Conservation (phyloP, 64 coral and sea anemone genomes). For the Montipora cactus region DNA sequence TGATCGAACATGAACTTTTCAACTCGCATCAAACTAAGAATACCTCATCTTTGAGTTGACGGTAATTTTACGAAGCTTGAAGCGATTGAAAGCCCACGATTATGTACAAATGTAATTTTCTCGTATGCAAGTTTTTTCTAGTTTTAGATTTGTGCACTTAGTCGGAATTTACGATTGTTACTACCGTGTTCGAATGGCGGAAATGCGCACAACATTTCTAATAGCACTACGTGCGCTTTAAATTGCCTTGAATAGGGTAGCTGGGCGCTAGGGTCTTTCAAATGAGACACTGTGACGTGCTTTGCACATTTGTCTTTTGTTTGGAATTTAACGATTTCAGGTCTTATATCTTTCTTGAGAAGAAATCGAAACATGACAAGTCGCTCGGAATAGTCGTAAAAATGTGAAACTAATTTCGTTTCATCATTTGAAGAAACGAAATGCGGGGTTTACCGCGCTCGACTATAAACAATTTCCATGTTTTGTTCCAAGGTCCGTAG, state of each 20-base stretch:
- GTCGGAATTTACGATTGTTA: background rate
- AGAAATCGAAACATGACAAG: background rate
- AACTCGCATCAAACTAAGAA: conserved; percentile 1
- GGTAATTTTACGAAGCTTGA: background rate
- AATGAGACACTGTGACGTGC: conserved; percentile 12
- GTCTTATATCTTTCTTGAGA: background rate
- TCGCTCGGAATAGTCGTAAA: background rate
- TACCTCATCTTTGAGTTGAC: background rate
- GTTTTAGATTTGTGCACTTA: background rate
- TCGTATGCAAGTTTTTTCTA: background rate
- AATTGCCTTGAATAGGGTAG: conserved; percentile 1
- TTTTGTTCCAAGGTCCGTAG: background rate
- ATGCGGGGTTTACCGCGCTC: background rate
- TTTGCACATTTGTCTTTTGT: conserved; percentile 23
- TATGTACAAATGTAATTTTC: background rate
- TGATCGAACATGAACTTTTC: conserved; percentile 12
- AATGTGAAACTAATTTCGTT: background rate
- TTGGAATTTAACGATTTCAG: background rate
- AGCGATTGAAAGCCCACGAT: background rate
- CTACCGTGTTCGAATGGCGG: background rate
- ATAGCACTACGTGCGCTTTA: background rate
- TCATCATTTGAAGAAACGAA: background rate
- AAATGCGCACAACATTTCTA: conserved; percentile 1
- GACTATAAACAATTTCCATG: background rate
- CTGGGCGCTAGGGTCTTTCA: background rate